These are phyloP conservation scores for Thrips palmi DNA, from an alignment of 1,140 invertebrate genomes.

Conservation along the genomic window DNA sequence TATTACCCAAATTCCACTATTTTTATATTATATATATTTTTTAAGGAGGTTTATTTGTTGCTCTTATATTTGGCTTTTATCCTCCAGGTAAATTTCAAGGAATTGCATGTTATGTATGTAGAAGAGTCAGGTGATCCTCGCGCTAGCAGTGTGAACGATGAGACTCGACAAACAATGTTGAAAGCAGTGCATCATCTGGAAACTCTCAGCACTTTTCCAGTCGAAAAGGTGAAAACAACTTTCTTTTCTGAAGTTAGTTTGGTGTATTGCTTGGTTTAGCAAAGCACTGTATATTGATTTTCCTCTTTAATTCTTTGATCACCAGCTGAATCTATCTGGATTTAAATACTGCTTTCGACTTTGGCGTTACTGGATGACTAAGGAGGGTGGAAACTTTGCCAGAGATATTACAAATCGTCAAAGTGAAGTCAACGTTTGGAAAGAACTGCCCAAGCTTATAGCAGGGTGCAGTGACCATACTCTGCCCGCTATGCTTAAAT, in stretches of 20 bases:
- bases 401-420: constrained; percentile 36
- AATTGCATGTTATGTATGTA: constrained; percentile 62
- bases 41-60: background rate
- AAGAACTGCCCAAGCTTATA: constrained; percentile 38
- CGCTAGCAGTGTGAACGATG: constrained; percentile 45
- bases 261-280: constrained; percentile 1
- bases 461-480: constrained; percentile 36
- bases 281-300: constrained; percentile 4
- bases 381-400: constrained; percentile 42
- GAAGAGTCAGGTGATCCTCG: constrained; percentile 43
- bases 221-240: constrained; percentile 12
- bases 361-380: constrained; percentile 57
- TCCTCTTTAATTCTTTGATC: constrained; percentile 13
- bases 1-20: constrained; percentile 9
- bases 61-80: constrained; percentile 1
- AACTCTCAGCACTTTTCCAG: constrained; percentile 23
- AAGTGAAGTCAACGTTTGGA: constrained; percentile 22
- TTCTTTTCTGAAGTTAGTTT: constrained; percentile 6
- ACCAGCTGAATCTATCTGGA: constrained; percentile 31
- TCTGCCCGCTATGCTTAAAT: constrained; percentile 41
- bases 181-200: constrained; percentile 32
- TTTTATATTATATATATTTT: constrained; percentile 10
- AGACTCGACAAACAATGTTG: constrained; percentile 42
- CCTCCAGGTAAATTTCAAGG: constrained; percentile 37
- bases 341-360: constrained; percentile 40